Evolutionary conservation across 2,888 invertebrate genomes (phyloP), one percentile per base, ranked within the genome.

Genomic region (Fragum fragum): DNA sequence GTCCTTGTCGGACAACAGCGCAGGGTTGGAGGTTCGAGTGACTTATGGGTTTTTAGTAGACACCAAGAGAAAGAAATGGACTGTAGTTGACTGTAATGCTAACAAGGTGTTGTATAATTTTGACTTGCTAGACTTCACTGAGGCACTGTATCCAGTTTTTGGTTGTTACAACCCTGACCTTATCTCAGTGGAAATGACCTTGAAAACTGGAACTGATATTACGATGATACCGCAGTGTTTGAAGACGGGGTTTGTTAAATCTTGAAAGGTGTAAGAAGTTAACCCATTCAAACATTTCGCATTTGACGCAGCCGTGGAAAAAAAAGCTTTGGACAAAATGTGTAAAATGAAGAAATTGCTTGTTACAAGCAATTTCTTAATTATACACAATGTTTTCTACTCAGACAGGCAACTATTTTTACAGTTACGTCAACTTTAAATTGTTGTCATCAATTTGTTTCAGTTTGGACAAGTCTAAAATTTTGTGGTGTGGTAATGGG

Each of bases 121-220:
- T 63, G 86, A 87, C 11, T 72, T 69, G 55, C 73, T 89, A 21
- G 84, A 89, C 52, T 88, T 89, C 55, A 71, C 83, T 0, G 86
- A 89, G 57, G 83, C 89, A 2, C 77, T 89, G 21, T 76, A 83
- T 70, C 89, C 89, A 11, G 88, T 89, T 7, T 89, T 89, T 74
- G 89, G 89, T 39, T 87, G 87, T 39, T 89, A 89, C 55, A 89
- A 89, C 57, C 89, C 88, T 21, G 89, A 89, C 77, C 86, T 89
- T 66, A 83, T 87, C n/a, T 87, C 86, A 23, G 89, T 89, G 21
- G 89, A 89, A 66, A 85, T 89, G 82, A 88, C 86, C 61, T 74
- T 89, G 61, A 85, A 82, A 79, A 83, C 89, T 32, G 89, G 89
- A 74, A 79, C 76, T 76, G 88, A 89, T 73, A 87, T 89, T 21